Evolutionary conservation across 2,797 vertebrate species (phyloP).

Genomic region (Mormyrops boulengeri): DNA sequence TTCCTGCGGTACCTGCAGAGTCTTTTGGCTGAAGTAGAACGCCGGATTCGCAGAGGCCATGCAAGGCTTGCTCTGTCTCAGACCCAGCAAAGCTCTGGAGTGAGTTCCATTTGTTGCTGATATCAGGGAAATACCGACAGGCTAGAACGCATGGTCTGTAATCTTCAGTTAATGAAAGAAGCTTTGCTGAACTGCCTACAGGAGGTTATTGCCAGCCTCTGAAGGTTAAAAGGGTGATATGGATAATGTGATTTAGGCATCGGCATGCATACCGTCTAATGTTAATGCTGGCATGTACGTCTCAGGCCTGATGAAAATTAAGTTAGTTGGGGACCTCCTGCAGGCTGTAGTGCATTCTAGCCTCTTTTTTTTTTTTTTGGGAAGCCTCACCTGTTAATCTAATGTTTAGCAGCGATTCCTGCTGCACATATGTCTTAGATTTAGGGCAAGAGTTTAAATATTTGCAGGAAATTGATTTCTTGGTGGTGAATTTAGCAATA

Average conservation of each 20-base stretch:
- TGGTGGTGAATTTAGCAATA: background rate
- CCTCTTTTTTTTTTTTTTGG: background rate
- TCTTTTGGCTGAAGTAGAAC: constrained; percentile 89
- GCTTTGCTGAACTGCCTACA: background rate
- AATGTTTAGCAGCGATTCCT: background rate
- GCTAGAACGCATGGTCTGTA: background rate
- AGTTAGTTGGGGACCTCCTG: background rate
- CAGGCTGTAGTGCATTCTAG: background rate
- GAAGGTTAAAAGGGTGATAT: background rate
- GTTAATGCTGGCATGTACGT: background rate
- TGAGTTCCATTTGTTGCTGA: constrained; percentile 49
- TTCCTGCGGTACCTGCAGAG: constrained; percentile 94
- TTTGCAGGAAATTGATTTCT: background rate
- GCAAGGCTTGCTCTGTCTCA: constrained; percentile 92
- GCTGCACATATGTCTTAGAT: background rate
- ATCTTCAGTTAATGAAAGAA: background rate
- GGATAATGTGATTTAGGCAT: background rate
- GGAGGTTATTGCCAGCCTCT: background rate
- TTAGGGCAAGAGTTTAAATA: background rate
- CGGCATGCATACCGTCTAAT: background rate
- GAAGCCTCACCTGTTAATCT: background rate
- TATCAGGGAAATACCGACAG: background rate
- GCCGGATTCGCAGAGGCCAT: constrained; percentile 90
- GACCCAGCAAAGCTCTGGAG: constrained; percentile 88
- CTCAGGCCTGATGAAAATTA: background rate